phyloP scores from a whole-genome alignment of 2,888 invertebrate genomes.

The Serrognathus titanus region DNA sequence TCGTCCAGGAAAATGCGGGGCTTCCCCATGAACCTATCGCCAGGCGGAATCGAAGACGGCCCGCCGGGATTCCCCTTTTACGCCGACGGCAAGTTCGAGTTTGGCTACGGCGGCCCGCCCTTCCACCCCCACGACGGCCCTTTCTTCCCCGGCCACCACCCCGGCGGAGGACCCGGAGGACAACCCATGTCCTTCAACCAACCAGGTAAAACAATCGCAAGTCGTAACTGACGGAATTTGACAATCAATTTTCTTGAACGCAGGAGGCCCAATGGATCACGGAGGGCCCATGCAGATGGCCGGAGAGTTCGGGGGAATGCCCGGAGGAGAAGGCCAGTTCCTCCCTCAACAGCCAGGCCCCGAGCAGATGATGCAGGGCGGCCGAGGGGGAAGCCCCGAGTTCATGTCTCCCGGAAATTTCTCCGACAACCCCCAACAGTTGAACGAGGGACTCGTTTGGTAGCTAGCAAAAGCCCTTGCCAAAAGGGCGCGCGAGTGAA shows the following conservation, averaged over 20 bases:
- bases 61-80: constrained; percentile 92
- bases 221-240: not conserved
- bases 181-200: constrained; percentile 68
- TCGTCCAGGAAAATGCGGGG: constrained; percentile 92
- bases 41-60: constrained; percentile 86
- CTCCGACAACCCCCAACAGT: constrained; percentile 68
- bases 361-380: constrained; percentile 58
- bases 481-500: constrained; percentile 48
- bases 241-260: constrained; percentile 19
- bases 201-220: constrained; percentile 58
- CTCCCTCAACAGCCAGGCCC: constrained; percentile 56
- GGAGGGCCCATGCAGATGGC: constrained; percentile 65
- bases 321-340: constrained; percentile 61
- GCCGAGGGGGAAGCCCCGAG: constrained; percentile 70
- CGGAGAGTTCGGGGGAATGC: constrained; percentile 73
- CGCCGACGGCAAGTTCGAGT: constrained; percentile 87
- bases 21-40: constrained; percentile 87
- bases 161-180: constrained; percentile 56
- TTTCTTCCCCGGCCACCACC: constrained; percentile 76
- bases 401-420: constrained; percentile 63
- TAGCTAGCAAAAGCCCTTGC: constrained; percentile 56
- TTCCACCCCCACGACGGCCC: constrained; percentile 82
- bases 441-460: constrained; percentile 74
- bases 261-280: constrained; percentile 72
- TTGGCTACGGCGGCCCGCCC: constrained; percentile 80